Evolutionary conservation across 2,797 vertebrate species (phyloP).

Genomic region (Siniperca scherzeri): DNA sequence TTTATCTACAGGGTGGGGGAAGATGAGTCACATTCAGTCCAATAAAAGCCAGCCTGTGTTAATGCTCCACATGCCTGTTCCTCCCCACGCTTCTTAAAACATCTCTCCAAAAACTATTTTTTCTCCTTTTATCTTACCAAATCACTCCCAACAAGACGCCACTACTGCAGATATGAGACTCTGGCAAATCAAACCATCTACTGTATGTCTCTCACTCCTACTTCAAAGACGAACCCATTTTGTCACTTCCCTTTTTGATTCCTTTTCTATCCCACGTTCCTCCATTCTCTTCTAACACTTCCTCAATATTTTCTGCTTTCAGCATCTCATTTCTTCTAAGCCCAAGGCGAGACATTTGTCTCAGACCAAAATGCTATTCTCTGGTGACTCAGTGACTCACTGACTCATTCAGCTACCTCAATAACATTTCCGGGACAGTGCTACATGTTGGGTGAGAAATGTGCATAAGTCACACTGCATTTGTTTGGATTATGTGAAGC

Average conservation of each 20-base stretch:
- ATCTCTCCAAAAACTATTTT: conserved; percentile 36
- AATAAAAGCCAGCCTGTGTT: conserved; percentile 53
- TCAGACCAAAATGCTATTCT: conserved; percentile 39
- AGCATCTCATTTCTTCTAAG: conserved; percentile 32
- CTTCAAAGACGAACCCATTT: conserved; percentile 31
- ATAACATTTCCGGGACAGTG: conserved; percentile 48
- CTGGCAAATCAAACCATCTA: conserved; percentile 43
- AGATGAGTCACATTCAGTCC: conserved; percentile 70
- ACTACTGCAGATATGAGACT: conserved; percentile 11
- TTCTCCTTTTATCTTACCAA: conserved; percentile 47
- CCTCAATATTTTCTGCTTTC: conserved; percentile 48
- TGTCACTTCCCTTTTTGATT: background rate
- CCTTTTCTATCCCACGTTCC: conserved; percentile 21
- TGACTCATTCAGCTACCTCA: conserved; percentile 59
- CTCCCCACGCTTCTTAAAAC: conserved; percentile 44
- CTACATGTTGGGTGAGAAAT: conserved; percentile 24
- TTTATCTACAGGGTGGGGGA: conserved; percentile 71
- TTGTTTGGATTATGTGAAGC: conserved; percentile 32
- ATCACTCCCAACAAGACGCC: conserved; percentile 26
- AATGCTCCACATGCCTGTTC: conserved; percentile 27
- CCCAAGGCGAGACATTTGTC: conserved; percentile 33
- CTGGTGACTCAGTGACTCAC: conserved; percentile 53
- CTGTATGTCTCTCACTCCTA: conserved; percentile 13
- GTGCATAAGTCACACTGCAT: conserved; percentile 9
- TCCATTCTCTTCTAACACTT: conserved; percentile 20